Evolutionary conservation across 2,888 invertebrate genomes (phyloP), one percentile per base, ranked within the genome.

Genomic region (Xylocampa areola): DNA sequence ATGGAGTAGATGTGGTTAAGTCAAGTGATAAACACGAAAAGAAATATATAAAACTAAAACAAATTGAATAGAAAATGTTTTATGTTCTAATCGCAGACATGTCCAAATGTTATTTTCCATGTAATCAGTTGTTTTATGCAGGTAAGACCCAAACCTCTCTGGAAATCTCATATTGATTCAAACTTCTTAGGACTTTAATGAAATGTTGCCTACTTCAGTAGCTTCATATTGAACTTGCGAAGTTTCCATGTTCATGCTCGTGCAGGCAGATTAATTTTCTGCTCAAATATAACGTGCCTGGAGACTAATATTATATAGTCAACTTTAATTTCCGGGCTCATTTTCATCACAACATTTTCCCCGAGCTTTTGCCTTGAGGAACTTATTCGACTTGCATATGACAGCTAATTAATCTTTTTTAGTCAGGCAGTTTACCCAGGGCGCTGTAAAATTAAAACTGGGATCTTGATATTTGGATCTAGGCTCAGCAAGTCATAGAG

Each of bases 301-400:
- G 10, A 25, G 21, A 21, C 21, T 21, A 7, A 41, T n/a, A 55
- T 25, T 41, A 36, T 41, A 19, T 21, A 21, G 4, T 23, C 6
- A 30, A 25, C 13, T 54, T 32, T 65, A 43, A 59, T 65, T 57
- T 27, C n/a, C 3, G 23, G 37, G 16, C 16, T 17, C 6, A 37
- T 57, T 57, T 43, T 57, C 25, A 30, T 37, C 57, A 36, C 36
- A 33, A 11, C 19, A 10, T 29, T 19, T 6, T 13, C 33, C n/a
- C 16, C 25, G 36, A 41, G 36, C 40, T 64, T 64, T 60, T 6
- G n/a, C 27, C 30, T 35, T 21, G 43, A 59, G 27, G 30, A 41
- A 65, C 7, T 59, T 64, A 65, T 37, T 41, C 57, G 30, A 44
- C 33, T 35, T 61, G 59, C 58, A 29, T 40, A 45, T 58, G 35